A percentile compares a stretch with the other conserved stretches of the same genome.
These are phyloP conservation scores for Anaspis maculata DNA, from an alignment of 2,888 invertebrate genomes.

Conservation along the genomic window DNA sequence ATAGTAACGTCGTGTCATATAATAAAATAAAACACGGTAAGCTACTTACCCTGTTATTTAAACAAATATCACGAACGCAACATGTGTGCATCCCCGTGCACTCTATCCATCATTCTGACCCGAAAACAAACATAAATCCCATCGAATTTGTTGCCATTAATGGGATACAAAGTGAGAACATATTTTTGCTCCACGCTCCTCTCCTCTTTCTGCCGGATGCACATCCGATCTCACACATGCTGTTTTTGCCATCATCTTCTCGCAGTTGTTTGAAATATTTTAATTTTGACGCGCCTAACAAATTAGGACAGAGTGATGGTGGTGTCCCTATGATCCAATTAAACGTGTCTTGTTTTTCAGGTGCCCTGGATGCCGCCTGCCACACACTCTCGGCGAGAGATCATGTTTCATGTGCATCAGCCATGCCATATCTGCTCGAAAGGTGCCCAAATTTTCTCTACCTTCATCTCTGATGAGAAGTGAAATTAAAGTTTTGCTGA, in stretches of 20 bases:
- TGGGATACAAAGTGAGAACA: slow-evolving; percentile 40
- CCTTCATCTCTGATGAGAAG: too few relatives aligned
- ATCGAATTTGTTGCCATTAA: slow-evolving; percentile 35
- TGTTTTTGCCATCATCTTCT: slow-evolving; percentile 8
- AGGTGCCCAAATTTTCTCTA: too few relatives aligned
- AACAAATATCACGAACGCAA: neutral
- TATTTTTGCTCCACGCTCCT: slow-evolving; percentile 33
- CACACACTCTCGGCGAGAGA: too few relatives aligned
- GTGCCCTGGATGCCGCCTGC: too few relatives aligned
- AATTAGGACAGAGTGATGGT: slow-evolving; percentile 18
- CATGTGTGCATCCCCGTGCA: neutral
- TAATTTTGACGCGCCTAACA: slow-evolving; percentile 30
- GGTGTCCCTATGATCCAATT: slow-evolving; percentile 1
- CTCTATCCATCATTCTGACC: neutral
- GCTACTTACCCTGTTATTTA: too few relatives aligned
- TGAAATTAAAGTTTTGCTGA: too few relatives aligned
- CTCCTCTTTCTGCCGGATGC: slow-evolving; percentile 31
- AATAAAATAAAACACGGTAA: too few relatives aligned
- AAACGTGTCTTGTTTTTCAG: too few relatives aligned
- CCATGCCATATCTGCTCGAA: too few relatives aligned
- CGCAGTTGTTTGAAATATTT: slow-evolving; percentile 36
- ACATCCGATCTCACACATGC: slow-evolving; percentile 31
- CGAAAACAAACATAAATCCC: slow-evolving; percentile 32
- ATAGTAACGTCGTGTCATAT: too few relatives aligned
- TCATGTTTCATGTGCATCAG: too few relatives aligned